Conservation (phyloP, 2,888 invertebrate species). For the Celastrina argiolus region DNA sequence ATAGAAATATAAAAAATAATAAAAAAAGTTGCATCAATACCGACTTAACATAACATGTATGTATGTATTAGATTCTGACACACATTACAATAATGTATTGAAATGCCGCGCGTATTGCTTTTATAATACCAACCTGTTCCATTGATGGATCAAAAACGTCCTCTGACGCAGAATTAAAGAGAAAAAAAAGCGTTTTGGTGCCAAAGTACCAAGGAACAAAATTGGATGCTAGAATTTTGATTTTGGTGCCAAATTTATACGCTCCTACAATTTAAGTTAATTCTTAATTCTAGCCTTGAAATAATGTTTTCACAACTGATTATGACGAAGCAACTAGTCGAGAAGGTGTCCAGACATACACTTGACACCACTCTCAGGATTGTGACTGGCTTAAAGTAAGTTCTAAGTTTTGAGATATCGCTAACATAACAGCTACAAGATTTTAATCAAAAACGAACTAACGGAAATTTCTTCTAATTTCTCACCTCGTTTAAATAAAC, state of each 20-base stretch:
- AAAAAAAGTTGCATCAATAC: conserved; percentile 1
- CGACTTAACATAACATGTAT: background rate
- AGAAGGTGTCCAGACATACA: background rate
- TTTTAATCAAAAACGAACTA: no score
- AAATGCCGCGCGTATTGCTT: background rate
- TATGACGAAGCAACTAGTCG: background rate
- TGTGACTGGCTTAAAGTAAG: background rate
- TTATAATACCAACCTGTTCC: background rate
- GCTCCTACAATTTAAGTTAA: no score
- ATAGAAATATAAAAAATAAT: background rate
- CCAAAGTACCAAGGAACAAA: background rate
- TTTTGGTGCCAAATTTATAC: no score
- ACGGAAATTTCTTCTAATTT: no score
- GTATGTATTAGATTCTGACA: conserved; percentile 4
- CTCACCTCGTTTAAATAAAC: no score
- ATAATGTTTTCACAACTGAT: background rate
- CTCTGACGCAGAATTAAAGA: conserved; percentile 1
- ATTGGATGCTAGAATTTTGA: no score
- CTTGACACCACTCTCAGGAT: background rate
- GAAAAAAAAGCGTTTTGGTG: background rate
- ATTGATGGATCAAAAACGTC: background rate
- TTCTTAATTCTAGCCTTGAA: no score
- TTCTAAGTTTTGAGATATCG: background rate
- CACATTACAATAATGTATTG: conserved; percentile 5
- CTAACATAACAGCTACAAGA: background rate